Evolutionary conservation across 2,888 invertebrate genomes (phyloP), one percentile per base, ranked within the genome.

Genomic region (Macropis europaea): DNA sequence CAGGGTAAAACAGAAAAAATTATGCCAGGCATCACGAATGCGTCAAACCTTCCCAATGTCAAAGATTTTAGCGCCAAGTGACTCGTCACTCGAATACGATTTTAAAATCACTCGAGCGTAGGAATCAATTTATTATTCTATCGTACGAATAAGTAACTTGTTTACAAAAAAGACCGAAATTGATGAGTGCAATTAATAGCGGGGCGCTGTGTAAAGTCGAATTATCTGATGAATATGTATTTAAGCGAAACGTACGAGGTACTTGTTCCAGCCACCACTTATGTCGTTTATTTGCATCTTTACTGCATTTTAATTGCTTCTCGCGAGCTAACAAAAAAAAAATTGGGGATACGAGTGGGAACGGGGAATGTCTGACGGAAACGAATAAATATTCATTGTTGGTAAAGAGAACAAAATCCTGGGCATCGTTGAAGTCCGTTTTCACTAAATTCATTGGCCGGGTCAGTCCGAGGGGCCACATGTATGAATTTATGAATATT

Each of bases 401-500:
- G 24, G 38, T 76, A 67, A 79, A 77, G 61, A 66, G 80, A 57
- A 73, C 66, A 57, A 66, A 73, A 69, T 67, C 62, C 43, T 28
- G 56, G 43, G 50, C 60, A 53, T 48, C 68, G 68, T 17, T 15
- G 53, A 42, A 24, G 56, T 76, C 63, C 66, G 50, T 67, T 70
- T 53, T 64, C 71, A 56, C 52, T 69, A 76, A 79, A 78, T 78
- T 76, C 68, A 70, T 70, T 77, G 66, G 74, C 26, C 36, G 7
- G 40, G 22, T 22, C 17, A 24, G 34, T 52, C 59, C 59, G 57
- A 66, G 61, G 60, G 57, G 47, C 59, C 62, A 45, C 59, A 57
- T 69, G 79, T 76, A 79, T 76, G 78, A 79, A 74, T 81, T 81
- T 81, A 81, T 81, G 79, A 81, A 79, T 81, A 79, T 74, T 42